These are phyloP conservation scores for Drosophila emarginata DNA, from an alignment of 2,888 invertebrate species.

Conservation along the genomic window DNA sequence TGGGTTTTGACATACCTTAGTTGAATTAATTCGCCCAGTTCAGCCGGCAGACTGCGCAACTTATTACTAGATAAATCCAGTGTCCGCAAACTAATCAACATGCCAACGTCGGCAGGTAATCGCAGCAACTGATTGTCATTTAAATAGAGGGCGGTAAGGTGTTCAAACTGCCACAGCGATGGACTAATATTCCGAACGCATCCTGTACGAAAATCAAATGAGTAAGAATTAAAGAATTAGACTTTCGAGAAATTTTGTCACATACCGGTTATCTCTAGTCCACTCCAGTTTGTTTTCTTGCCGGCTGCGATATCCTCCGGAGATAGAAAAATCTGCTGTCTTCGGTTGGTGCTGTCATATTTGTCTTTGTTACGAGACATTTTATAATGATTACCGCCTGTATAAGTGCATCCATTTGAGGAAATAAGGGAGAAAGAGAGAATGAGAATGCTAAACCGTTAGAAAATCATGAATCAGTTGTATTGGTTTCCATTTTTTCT, in stretches of 20 bases:
- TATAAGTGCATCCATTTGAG: constrained; percentile 43
- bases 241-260: neutral
- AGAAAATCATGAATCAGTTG: neutral
- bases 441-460: neutral
- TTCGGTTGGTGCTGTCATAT: constrained; percentile 91
- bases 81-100: constrained; percentile 91
- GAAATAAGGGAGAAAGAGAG: neutral
- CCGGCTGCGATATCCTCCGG: constrained; percentile 95
- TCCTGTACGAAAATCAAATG: constrained; percentile 85
- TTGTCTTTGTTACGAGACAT: constrained; percentile 94
- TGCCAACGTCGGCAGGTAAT: constrained; percentile 95
- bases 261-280: constrained; percentile 91
- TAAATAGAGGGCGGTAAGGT: constrained; percentile 96
- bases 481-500: constrained; percentile 34
- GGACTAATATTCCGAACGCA: constrained; percentile 97
- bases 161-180: constrained; percentile 93
- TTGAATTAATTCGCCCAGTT: constrained; percentile 97
- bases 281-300: constrained; percentile 95
- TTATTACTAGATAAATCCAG: constrained; percentile 98
- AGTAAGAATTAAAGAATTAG: too few relatives aligned
- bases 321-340: constrained; percentile 95
- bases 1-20: constrained; percentile 86
- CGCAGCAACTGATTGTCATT: constrained; percentile 97
- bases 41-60: constrained; percentile 95
- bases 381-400: constrained; percentile 80